A percentile compares a stretch with the other conserved stretches of the same genome.
Evolutionary conservation across 2,113 vertebrate species (phyloP).

Genomic region (Apeltes quadracus): DNA sequence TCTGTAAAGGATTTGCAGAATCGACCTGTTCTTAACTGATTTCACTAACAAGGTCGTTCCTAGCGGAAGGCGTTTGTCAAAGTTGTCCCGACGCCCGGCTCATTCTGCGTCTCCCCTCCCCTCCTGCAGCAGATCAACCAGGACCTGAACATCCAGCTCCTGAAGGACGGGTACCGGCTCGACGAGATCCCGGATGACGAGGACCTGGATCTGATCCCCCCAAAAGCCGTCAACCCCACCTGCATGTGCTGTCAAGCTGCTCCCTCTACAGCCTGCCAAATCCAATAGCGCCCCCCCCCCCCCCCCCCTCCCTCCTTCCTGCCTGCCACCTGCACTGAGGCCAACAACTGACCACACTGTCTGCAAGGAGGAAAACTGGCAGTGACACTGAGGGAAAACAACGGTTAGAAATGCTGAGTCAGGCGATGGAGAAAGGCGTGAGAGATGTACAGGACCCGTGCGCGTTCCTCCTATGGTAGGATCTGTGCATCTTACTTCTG

Average conservation of each 20-base stretch:
- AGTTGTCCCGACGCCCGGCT: constrained; percentile 1
- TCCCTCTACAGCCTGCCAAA: constrained; percentile 95
- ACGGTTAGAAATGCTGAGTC: constrained; percentile 54
- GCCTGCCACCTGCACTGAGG: constrained; percentile 51
- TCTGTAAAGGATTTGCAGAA: constrained; percentile 1
- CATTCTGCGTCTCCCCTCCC: not conserved
- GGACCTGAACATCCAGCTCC: constrained; percentile 99
- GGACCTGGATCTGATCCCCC: constrained; percentile 97
- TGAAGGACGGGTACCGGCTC: constrained; percentile 97
- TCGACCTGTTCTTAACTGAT: not conserved
- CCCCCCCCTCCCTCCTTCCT: constrained; percentile 22
- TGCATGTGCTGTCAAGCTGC: constrained; percentile 99
- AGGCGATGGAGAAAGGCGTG: constrained; percentile 37
- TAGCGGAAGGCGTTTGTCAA: not conserved
- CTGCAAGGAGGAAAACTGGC: constrained; percentile 42
- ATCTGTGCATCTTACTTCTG: constrained; percentile 90
- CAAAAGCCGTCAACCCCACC: constrained; percentile 95
- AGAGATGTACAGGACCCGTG: constrained; percentile 59
- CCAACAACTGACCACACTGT: constrained; percentile 48
- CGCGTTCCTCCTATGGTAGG: constrained; percentile 99
- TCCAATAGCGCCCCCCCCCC: constrained; percentile 85
- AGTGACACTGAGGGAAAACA: constrained; percentile 57
- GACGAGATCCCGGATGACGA: constrained; percentile 98
- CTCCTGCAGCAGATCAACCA: constrained; percentile 97
- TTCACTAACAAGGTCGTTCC: not conserved